Base-by-base conservation (phyloP, 2,797 vertebrate genomes). In the Cossypha heuglini region DNA sequence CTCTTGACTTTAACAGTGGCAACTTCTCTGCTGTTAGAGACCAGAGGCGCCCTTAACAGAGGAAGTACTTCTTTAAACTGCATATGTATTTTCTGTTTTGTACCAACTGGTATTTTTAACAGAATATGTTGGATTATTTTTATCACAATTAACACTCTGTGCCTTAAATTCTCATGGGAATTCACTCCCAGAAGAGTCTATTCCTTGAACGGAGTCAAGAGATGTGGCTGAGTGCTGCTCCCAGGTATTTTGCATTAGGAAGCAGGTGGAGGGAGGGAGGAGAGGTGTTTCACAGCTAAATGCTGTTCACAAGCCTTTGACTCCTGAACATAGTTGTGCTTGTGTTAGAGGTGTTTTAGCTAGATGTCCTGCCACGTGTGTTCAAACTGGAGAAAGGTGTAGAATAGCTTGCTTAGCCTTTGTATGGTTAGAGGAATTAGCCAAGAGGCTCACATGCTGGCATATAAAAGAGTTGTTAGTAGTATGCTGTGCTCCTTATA, bases 371-470 rank as follows among this genome's bases (percentile, higher is more conserved):
- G 42, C 25, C 25, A 25, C 0, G 4, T 19, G 21, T 33, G 13
- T 55, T 48, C 1, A 6, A 25, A 28, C 22, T 88, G 52, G 48
- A 77, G 81, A 59, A 66, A 33, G 33, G 26, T 46, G 21, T 33
- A 24, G 38, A 40, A 26, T 8, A 42, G 14, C 40, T 66, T 86
- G 33, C 24, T 54, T 24, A 54, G 38, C 31, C 29, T 37, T 35
- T 38, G 11, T 43, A 28, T 45, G 42, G 25, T 37, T 62, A 49
- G 35, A 28, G 29, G 16, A 74, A 18, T 62, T 71, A 79, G 46
- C 46, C n/a, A 33, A 46, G 33, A 52, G 64, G 12, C 19, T 48
- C 2, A 0, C 1, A 0, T 22, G 24, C 22, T 76, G 35, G 15
- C 17, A 9, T n/a, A 5, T 11, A 8, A 26, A 33, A 28, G 46